Base-by-base conservation (phyloP, 2,888 invertebrate species). In the Autographa gamma region DNA sequence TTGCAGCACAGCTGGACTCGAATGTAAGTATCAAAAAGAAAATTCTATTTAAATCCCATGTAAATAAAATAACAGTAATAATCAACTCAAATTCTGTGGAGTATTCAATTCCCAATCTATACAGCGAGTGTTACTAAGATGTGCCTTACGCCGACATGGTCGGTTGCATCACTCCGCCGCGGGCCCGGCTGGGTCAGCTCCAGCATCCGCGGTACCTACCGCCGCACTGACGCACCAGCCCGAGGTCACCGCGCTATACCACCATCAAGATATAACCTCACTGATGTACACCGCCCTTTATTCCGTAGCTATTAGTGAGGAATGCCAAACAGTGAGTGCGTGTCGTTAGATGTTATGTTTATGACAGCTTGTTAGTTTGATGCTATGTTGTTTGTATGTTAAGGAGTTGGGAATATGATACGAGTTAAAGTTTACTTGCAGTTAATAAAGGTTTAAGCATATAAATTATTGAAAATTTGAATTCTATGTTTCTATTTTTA, bases 151-250 rank as follows among this genome's bases (percentile, higher is more conserved):
- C 60, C 63, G 71, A 75, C 78, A 78, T 79, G 73, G 75, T 66
- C 25, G 32, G 76, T 78, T 85, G 80, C 85, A 60, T 80, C 84
- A 85, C 52, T 75, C 52, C 62, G 81, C 83, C 75, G 69, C 82
- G 76, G 79, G 82, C 81, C 66, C 67, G 69, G 73, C 66, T 78
- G 69, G 86, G 88, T 87, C 87, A 87, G 80, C 87, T 85, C 74
- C 69, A 74, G 74, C 81, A 69, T 77, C 77, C 80, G 81, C 82
- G 80, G 74, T 80, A 83, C 78, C 81, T 77, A 81, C 83, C 72
- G 79, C 72, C 67, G 75, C 75, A 66, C 74, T 25, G 25, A 25
- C 25, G 25, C 80, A 66, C 68, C 66, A 66, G 62, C 64, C 86
- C 81, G 88, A 84, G 88, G 87, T 78, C 82, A 62, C 67, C 63